Conservation (phyloP, 2,113 vertebrate species). For the Rhinoderma darwinii region DNA sequence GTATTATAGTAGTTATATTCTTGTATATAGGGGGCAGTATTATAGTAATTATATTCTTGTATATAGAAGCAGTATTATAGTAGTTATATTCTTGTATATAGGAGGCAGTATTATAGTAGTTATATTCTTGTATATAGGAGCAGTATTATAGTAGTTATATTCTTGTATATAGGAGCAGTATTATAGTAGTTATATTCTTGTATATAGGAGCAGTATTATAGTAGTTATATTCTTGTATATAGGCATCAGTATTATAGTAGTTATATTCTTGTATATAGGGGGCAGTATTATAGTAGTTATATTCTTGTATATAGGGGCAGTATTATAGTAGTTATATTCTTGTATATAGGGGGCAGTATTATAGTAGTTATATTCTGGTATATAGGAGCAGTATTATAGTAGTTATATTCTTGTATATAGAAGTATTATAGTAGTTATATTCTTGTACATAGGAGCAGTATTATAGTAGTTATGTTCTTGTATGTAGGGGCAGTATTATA, state of each 20-base stretch:
- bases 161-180: neutral
- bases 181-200: constrained; percentile 12
- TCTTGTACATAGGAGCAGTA: neutral
- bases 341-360: too few species aligned
- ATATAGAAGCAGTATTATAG: constrained; percentile 7
- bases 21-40: neutral
- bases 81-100: constrained; percentile 24
- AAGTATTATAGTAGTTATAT: constrained; percentile 4
- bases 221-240: constrained; percentile 2
- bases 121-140: neutral
- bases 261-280: constrained; percentile 5
- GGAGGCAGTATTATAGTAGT: constrained; percentile 19
- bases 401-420: neutral
- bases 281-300: neutral
- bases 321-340: constrained; percentile 5
- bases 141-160: constrained; percentile 10
- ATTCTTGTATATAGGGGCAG: neutral
- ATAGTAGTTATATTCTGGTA: too few species aligned
- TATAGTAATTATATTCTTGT: constrained; percentile 11
- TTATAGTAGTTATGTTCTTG: constrained; percentile 2
- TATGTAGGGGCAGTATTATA: neutral
- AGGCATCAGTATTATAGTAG: constrained; percentile 10
- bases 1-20: constrained; percentile 24
- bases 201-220: constrained; percentile 2
- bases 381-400: too few species aligned